Percentiles rank a stretch among this genome's conserved stretches.
These are phyloP conservation scores for Cylas formicarius DNA, from an alignment of 1,140 invertebrate genomes.

Conservation along the genomic window DNA sequence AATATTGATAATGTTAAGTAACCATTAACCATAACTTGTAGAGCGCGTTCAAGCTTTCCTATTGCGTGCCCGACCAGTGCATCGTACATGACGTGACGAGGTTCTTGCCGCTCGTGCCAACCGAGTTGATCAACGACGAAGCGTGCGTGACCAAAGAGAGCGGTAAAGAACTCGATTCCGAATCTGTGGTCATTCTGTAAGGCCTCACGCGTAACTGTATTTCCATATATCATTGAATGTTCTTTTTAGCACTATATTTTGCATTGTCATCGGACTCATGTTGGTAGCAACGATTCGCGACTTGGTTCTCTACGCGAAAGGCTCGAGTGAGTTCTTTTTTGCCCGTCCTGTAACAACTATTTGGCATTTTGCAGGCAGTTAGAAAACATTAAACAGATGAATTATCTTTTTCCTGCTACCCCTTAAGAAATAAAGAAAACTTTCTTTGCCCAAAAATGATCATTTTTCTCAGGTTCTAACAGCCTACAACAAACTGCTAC, in stretches of 20 bases:
- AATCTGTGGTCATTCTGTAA: conserved; percentile 35
- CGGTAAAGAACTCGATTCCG: conserved; percentile 14
- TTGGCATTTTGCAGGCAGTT: too few species aligned
- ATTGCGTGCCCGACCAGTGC: conserved; percentile 22
- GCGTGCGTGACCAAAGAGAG: conserved; percentile 17
- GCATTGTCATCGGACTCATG: neutral
- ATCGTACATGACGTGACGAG: conserved; percentile 13
- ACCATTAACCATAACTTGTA: conserved; percentile 3
- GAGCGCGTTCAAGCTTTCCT: conserved; percentile 10
- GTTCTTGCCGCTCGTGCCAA: neutral
- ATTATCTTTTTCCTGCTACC: too few species aligned
- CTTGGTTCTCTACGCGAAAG: neutral
- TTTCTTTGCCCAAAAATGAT: too few species aligned
- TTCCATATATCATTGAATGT: neutral
- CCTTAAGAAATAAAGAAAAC: too few species aligned
- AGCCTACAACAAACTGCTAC: too few species aligned
- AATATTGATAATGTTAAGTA: neutral
- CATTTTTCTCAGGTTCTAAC: too few species aligned
- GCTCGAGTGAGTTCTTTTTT: conserved; percentile 16
- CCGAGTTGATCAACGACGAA: conserved; percentile 8
- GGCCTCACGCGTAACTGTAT: conserved; percentile 24
- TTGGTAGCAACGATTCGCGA: neutral
- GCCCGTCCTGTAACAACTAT: too few species aligned
- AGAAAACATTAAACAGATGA: too few species aligned
- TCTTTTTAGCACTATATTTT: neutral